These are phyloP conservation scores for Ramphastos sulfuratus DNA, from an alignment of 2,113 vertebrate genomes.

Conservation along the genomic window DNA sequence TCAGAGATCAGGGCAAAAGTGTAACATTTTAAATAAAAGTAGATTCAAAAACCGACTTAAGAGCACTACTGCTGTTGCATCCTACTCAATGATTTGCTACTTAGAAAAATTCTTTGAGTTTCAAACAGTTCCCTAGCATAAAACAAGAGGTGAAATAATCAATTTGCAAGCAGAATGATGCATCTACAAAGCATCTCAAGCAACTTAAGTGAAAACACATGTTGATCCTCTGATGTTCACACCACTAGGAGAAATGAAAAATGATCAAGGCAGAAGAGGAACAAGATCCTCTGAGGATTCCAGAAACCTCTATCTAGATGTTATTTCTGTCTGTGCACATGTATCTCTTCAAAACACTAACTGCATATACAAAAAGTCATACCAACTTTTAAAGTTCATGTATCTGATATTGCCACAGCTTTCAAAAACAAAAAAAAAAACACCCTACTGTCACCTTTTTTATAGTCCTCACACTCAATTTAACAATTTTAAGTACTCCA, in stretches of 20 bases:
- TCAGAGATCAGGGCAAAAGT: neutral
- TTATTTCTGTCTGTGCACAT: neutral
- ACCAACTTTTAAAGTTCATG: neutral
- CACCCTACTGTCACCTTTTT: neutral
- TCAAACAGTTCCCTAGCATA: neutral
- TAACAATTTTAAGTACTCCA: neutral
- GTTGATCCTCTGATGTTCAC: constrained; percentile 32
- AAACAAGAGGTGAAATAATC: neutral
- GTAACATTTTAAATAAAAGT: neutral
- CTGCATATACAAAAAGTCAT: neutral
- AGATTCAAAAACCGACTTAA: neutral
- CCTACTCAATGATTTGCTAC: neutral
- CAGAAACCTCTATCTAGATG: neutral
- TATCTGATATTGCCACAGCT: neutral
- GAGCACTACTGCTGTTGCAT: neutral
- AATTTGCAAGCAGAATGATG: neutral
- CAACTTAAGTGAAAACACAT: neutral
- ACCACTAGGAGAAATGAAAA: neutral
- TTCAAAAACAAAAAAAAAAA: neutral
- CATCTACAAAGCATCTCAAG: neutral
- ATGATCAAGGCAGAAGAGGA: neutral
- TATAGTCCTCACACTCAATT: neutral
- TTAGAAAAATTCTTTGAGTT: constrained; percentile 1
- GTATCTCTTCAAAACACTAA: neutral
- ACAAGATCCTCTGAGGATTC: neutral